Percentiles rank a stretch among this genome's conserved stretches.
Conservation (phyloP, 1,140 invertebrate species). For the Spodoptera litura region DNA sequence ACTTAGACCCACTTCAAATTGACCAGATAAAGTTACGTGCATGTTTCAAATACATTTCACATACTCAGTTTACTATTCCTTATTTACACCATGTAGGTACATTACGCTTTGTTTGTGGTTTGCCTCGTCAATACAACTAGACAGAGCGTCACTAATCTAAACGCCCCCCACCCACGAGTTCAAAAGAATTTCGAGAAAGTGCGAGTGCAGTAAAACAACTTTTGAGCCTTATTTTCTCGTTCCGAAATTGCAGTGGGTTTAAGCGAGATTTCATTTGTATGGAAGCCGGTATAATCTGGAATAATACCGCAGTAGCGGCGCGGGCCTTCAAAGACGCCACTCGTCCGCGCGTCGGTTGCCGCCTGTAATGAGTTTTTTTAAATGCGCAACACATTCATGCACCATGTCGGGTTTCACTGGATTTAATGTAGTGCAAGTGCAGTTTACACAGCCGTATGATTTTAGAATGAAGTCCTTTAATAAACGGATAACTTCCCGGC, state of each 20-base stretch:
- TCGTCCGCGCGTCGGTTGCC: slow-evolving; percentile 80
- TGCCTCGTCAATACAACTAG: slow-evolving; percentile 20
- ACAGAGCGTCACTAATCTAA: slow-evolving; percentile 56
- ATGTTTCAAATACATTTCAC: slow-evolving; percentile 46
- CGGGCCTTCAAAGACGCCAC: slow-evolving; percentile 84
- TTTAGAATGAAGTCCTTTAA: slow-evolving; percentile 56
- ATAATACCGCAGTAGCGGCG: slow-evolving; percentile 84
- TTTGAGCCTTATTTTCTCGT: slow-evolving; percentile 84
- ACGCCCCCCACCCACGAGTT: slow-evolving; percentile 59
- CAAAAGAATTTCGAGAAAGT: slow-evolving; percentile 80
- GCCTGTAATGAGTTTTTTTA: slow-evolving; percentile 85
- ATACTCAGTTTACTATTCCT: neutral
- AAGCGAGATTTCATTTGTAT: slow-evolving; percentile 86
- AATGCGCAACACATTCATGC: slow-evolving; percentile 83
- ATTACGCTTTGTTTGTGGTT: neutral
- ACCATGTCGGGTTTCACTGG: slow-evolving; percentile 70
- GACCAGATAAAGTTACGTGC: slow-evolving; percentile 60
- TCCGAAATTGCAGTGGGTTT: slow-evolving; percentile 85
- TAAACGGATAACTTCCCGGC: slow-evolving; percentile 22
- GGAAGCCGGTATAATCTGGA: slow-evolving; percentile 84
- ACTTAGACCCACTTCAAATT: slow-evolving; percentile 63
- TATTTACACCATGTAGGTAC: neutral
- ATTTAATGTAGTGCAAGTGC: slow-evolving; percentile 71
- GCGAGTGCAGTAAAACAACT: slow-evolving; percentile 83
- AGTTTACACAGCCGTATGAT: slow-evolving; percentile 63